Percentiles rank a stretch among this genome's conserved stretches.
These are phyloP conservation scores for Nothocercus julius DNA, from an alignment of 2,113 vertebrate species.

Conservation along the genomic window DNA sequence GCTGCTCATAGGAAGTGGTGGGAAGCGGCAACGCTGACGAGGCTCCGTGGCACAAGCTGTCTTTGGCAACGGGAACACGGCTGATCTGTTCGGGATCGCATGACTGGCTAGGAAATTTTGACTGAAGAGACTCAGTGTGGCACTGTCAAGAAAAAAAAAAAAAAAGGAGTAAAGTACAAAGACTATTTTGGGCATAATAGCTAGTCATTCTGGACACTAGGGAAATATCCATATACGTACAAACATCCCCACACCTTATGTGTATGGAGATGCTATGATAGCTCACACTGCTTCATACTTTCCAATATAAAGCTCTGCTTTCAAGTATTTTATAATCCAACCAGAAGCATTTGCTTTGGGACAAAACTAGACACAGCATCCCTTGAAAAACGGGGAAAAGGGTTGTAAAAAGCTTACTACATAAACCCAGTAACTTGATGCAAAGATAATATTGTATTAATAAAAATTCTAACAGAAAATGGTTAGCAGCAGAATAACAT, in stretches of 20 bases:
- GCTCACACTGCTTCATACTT: background rate
- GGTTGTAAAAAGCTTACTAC: background rate
- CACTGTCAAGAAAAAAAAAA: background rate
- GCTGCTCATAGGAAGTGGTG: constrained; percentile 7
- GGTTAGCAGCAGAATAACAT: background rate
- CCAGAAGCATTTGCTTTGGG: background rate
- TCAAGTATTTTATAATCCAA: background rate
- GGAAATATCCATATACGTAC: background rate
- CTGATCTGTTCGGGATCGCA: constrained; percentile 16
- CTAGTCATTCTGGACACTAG: constrained; percentile 27
- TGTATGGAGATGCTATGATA: constrained; percentile 5
- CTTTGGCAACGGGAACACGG: constrained; percentile 28
- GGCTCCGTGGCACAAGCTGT: constrained; percentile 1
- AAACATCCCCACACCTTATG: background rate
- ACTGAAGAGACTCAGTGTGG: constrained; percentile 9
- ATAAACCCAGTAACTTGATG: background rate
- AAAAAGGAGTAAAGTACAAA: constrained; percentile 18
- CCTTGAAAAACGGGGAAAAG: background rate
- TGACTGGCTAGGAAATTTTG: constrained; percentile 49
- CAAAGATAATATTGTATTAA: background rate
- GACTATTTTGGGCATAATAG: constrained; percentile 47
- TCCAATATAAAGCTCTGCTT: constrained; percentile 3
- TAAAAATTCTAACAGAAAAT: background rate
- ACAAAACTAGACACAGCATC: background rate
- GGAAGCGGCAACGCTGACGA: background rate